Base-by-base conservation (phyloP, 2,113 vertebrate genomes). In the Ornithorhynchus anatinus region DNA sequence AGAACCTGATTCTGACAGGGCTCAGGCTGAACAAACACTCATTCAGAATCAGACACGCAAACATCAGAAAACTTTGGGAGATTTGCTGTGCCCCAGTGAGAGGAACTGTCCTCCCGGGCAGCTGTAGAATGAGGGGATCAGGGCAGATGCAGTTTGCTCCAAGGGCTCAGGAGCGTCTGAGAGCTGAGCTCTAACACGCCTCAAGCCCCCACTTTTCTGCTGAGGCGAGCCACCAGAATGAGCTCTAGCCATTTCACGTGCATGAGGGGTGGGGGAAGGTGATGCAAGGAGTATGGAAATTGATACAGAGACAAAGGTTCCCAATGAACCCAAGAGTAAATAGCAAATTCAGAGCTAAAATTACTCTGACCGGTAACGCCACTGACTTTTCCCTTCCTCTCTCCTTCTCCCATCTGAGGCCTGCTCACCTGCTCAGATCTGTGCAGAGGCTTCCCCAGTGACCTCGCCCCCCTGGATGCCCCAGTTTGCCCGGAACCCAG, bases 11-110 rank as follows among this genome's bases (percentile, higher is more conserved):
- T 57, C 59, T 60, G 57, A 42, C 5, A 2, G 47, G 6, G 33
- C 51, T 73, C 52, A 13, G 65, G 52, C 43, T 67, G 72, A 79
- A 57, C 42, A 69, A 69, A 81, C 60, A 67, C 39, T 17, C 40
- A 20, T 25, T 42, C 33, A 53, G 65, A 20, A 22, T 42, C 33
- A 53, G 65, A 48, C 12, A 60, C 38, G 22, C 9, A 42, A 16
- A 47, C 23, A 3, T 1, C 59, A 45, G 43, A 68, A 5, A 19
- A 29, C 47, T 50, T 50, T 14, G 47, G 47, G 47, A 50, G 47
- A 17, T 50, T 50, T 50, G 14, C 31, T 50, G 23, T 50, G 54
- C 35, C 70, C 6, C 7, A 13, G 38, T 51, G 27, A 54, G 48
- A 42, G 67, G n/a, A 42, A 20, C 75, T 45, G 16, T 50, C 57